Evolutionary conservation across 2,888 invertebrate genomes (phyloP).

Genomic region (Nomada flava): DNA sequence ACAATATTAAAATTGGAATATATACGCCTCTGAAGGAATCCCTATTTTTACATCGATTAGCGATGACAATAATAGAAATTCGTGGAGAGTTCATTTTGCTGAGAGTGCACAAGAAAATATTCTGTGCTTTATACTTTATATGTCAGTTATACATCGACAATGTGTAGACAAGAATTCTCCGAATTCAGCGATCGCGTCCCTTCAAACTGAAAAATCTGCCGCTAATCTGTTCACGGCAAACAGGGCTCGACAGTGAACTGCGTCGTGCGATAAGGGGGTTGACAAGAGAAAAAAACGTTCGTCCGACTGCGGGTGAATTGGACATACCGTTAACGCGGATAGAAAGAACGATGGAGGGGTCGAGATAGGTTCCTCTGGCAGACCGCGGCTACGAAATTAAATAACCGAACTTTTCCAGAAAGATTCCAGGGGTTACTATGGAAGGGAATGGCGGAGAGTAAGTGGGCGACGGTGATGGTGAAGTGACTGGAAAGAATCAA

Average conservation of each 20-base stretch:
- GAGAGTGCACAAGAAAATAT: too few species aligned
- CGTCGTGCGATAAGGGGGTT: conserved; percentile 41
- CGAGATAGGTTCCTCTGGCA: conserved; percentile 35
- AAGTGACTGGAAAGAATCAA: conserved; percentile 79
- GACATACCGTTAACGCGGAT: conserved; percentile 15
- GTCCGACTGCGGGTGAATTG: conserved; percentile 30
- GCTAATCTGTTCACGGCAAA: conserved; percentile 29
- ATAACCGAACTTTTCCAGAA: conserved; percentile 80
- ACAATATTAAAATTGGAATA: too few species aligned
- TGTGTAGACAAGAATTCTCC: neutral
- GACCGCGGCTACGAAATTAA: conserved; percentile 78
- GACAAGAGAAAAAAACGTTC: conserved; percentile 44
- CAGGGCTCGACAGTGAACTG: conserved; percentile 20
- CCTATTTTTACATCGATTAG: too few species aligned
- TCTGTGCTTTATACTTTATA: too few species aligned
- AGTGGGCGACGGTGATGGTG: conserved; percentile 64
- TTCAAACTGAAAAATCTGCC: conserved; percentile 7
- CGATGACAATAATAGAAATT: too few species aligned
- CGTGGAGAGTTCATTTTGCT: too few species aligned
- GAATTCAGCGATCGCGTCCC: too few species aligned
- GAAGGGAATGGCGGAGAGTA: conserved; percentile 44
- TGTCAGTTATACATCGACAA: neutral
- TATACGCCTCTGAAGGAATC: too few species aligned
- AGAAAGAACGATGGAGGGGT: conserved; percentile 7
- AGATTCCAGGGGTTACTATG: conserved; percentile 68